Percentiles rank a stretch among this genome's conserved stretches.
Evolutionary conservation across 1,140 invertebrate genomes (phyloP).

Genomic region (Neotoxoptera formosana): DNA sequence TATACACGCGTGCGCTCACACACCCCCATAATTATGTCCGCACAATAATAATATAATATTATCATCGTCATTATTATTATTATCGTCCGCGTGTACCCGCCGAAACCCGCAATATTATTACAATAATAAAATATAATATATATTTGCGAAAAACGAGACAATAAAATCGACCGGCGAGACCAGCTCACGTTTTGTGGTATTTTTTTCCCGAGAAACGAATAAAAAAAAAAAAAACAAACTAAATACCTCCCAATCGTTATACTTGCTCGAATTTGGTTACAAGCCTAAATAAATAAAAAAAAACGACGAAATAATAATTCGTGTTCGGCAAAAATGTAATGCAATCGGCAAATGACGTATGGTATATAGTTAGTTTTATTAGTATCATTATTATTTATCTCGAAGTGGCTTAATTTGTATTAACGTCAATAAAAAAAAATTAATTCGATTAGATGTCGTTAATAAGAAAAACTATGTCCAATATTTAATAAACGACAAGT

Average conservation of each 20-base stretch:
- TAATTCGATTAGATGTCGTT: constrained; percentile 34
- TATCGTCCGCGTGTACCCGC: neutral
- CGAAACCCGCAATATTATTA: neutral
- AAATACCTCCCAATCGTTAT: neutral
- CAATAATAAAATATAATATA: constrained; percentile 5
- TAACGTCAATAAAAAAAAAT: constrained; percentile 27
- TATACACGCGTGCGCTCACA: constrained; percentile 44
- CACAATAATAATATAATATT: constrained; percentile 54
- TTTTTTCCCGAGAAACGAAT: constrained; percentile 10
- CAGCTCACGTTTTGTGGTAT: constrained; percentile 35
- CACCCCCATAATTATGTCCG: constrained; percentile 58
- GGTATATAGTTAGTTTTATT: neutral
- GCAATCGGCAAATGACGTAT: neutral
- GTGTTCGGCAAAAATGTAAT: neutral
- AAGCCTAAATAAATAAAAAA: neutral
- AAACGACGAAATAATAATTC: neutral
- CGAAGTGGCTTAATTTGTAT: neutral
- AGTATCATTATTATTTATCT: neutral
- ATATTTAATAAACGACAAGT: neutral
- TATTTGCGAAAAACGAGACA: constrained; percentile 22
- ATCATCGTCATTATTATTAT: constrained; percentile 26
- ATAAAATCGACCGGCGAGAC: constrained; percentile 37
- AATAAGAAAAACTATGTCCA: neutral
- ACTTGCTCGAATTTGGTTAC: neutral
- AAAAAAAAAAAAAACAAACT: constrained; percentile 10